Conservation (phyloP, 2,797 vertebrate species). For the Parauchenoglanis ngamensis region DNA sequence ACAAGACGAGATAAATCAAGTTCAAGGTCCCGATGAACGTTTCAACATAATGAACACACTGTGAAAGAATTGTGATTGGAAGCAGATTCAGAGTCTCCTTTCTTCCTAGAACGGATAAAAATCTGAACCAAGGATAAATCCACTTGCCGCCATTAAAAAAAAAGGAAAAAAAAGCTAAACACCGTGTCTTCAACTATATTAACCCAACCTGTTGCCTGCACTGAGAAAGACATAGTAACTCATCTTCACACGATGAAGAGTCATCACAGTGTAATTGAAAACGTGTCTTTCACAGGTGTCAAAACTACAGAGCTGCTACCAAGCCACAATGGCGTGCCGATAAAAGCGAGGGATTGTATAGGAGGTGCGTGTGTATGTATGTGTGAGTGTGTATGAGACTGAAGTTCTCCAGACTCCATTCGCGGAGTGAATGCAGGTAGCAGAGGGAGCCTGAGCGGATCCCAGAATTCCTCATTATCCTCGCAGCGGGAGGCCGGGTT, state of each 20-base stretch:
- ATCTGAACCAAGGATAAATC: neutral
- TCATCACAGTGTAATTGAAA: slow-evolving; percentile 49
- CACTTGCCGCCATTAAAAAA: neutral
- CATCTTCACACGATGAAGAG: slow-evolving; percentile 5
- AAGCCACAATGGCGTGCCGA: slow-evolving; percentile 67
- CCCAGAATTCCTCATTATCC: slow-evolving; percentile 84
- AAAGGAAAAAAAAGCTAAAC: neutral
- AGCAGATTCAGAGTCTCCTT: neutral
- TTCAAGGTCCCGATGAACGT: neutral
- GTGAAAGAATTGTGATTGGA: neutral
- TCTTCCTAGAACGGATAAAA: neutral
- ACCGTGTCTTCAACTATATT: slow-evolving; percentile 9
- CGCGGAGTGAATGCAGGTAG: slow-evolving; percentile 79
- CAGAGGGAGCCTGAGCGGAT: slow-evolving; percentile 81
- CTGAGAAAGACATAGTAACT: slow-evolving; percentile 20
- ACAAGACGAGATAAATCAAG: neutral
- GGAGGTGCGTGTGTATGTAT: slow-evolving; percentile 65
- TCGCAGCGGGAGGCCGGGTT: slow-evolving; percentile 74
- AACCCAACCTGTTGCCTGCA: slow-evolving; percentile 5
- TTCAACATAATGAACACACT: neutral
- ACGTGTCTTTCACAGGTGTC: slow-evolving; percentile 49
- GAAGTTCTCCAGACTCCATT: slow-evolving; percentile 80
- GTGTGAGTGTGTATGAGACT: slow-evolving; percentile 67
- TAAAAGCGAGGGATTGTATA: slow-evolving; percentile 76
- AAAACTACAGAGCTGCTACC: slow-evolving; percentile 34